Percentiles rank a stretch among this genome's conserved stretches.
phyloP scores from a whole-genome alignment of 2,888 invertebrate genomes.

The Yponomeuta evonymella region DNA sequence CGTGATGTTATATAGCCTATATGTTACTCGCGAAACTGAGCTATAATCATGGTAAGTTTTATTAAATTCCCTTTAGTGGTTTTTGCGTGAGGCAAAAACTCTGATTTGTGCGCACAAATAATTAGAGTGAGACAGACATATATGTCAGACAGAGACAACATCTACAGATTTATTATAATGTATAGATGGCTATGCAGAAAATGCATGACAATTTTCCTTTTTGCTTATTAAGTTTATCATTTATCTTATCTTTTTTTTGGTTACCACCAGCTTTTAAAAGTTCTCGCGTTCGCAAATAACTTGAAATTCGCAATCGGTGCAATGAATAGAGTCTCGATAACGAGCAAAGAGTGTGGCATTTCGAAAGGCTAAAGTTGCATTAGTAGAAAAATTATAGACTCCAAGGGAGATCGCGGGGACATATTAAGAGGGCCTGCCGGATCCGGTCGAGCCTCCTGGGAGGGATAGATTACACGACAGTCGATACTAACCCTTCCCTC shows the following conservation, averaged over 20 bases:
- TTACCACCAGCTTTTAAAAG: background rate
- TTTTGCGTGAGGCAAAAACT: too few relatives aligned
- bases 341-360: slow-evolving; percentile 25
- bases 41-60: too few relatives aligned
- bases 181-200: too few relatives aligned
- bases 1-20: too few relatives aligned
- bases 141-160: too few relatives aligned
- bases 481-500: slow-evolving; percentile 50
- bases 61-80: too few relatives aligned
- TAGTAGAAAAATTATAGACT: slow-evolving; percentile 53
- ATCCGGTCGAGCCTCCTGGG: slow-evolving; percentile 48
- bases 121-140: too few relatives aligned
- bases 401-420: slow-evolving; percentile 56
- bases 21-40: too few relatives aligned
- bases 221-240: background rate
- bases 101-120: too few relatives aligned
- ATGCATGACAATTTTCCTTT: too few relatives aligned
- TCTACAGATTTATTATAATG: too few relatives aligned
- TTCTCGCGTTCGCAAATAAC: background rate
- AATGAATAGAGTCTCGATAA: slow-evolving; percentile 17
- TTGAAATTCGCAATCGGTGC: background rate
- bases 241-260: background rate
- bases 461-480: slow-evolving; percentile 53
- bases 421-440: slow-evolving; percentile 53
- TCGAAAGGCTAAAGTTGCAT: slow-evolving; percentile 35